Evolutionary conservation across 2,113 vertebrate genomes (phyloP), one percentile per base, ranked within the genome.

Genomic region (Scatophagus argus): DNA sequence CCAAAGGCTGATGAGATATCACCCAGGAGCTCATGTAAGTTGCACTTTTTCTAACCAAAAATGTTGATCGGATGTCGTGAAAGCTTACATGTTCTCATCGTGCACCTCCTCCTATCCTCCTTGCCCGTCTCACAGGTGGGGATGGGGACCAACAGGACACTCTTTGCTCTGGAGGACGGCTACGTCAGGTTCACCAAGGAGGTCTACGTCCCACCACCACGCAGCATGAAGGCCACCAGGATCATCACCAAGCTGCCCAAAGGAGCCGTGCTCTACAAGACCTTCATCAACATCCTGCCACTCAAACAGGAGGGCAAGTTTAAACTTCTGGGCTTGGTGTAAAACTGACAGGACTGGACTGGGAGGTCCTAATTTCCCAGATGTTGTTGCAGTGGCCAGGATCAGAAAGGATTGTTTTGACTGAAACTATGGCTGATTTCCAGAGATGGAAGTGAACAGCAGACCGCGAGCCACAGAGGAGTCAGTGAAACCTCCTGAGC

Each of bases 1-100:
- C 0, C 98, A 99, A 88, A 91, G 96, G 41, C 32, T 93, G 29
- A 93, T 97, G 46, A 96, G 97, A 62, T 99, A 96, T 96, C 97
- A 99, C 44, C 97, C 98, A 0, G 98, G 98, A 3, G 97, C 96
- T 75, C 94, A 99, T 0, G 98, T 99, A 88, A 97, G 94, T 87
- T 0, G 25, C 0, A 10, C n/a, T 12, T 32, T 19, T 29, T 41
- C 0, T 32, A 1, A 25, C 11, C 23, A 56, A 0, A 16, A 41
- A 13, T 43, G 12, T 39, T 5, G 9, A 19, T 12, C 3, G 5
- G 31, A 61, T 41, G 11, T 29, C 13, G 13, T 46, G 13, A 34
- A 43, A 44, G 16, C 17, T 9, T 17, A 5, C 32, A 13, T 7
- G 0, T 23, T 36, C 11, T 71, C 51, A 81, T 32, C 21, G 9